phyloP scores from a whole-genome alignment of 2,797 vertebrate species.

The Podargus strigoides region DNA sequence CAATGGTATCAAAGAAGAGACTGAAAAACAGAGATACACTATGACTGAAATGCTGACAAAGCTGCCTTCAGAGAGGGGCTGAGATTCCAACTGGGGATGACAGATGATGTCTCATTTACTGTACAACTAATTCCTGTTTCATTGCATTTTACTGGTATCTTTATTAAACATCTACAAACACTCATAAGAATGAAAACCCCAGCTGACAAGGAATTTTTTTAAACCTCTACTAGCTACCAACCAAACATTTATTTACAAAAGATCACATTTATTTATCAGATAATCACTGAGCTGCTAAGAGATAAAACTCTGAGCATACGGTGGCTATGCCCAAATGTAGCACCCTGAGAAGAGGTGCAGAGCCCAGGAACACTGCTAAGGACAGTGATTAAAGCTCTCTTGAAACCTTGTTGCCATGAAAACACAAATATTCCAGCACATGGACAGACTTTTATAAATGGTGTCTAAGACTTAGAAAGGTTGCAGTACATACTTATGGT shows the following conservation, averaged over 20 bases:
- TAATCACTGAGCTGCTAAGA: not conserved
- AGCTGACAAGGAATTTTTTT: not conserved
- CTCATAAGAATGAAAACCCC: not conserved
- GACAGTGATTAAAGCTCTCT: not conserved
- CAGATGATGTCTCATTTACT: not conserved
- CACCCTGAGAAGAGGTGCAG: not conserved
- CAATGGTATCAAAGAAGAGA: not conserved
- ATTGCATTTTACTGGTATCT: not conserved
- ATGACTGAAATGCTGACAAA: not conserved
- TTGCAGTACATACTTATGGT: not conserved
- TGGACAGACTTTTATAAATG: not conserved
- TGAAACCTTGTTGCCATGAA: not conserved
- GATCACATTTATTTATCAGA: not conserved
- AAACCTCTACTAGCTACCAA: not conserved
- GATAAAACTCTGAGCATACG: not conserved
- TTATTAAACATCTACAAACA: not conserved
- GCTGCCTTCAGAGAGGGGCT: not conserved
- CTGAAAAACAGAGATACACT: not conserved
- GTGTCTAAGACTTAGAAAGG: not conserved
- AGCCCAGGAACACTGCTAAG: not conserved
- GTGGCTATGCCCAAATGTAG: accelerated
- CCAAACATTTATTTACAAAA: not conserved
- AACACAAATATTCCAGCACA: not conserved
- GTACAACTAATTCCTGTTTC: not conserved
- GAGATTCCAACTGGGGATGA: not conserved